Evolutionary conservation across 2,888 invertebrate genomes (phyloP), one percentile per base, ranked within the genome.

Genomic region (Macaria notata): DNA sequence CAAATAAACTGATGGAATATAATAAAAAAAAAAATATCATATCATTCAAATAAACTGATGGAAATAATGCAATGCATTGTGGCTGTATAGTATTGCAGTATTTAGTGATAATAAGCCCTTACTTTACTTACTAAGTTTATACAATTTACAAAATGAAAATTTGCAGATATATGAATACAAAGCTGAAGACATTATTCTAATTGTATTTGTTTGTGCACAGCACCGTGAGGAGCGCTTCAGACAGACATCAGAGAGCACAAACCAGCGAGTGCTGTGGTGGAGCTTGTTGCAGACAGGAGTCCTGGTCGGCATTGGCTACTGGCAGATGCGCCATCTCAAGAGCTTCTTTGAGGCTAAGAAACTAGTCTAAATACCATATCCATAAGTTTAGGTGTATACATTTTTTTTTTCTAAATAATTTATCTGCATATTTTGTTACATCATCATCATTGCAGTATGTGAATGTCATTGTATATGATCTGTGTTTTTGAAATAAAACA

Each of bases 321-420:
- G 99, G 99, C 99, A 99, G 89, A 99, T 99, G 98, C 95, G 95
- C 76, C 99, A 99, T 93, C 93, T 99, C 68, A 99, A 99, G 93
- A 97, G 97, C 76, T 99, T 99, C 94, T 99, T 99, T 79, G 99
- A 99, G 91, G 99, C 99, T 33, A 99, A 99, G 92, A 99, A 99
- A 93, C 93, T 99, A 80, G 98, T 98, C 48, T 97, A 94, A 93
- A 79, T 60, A 56, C 0, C 31, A 1, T 47, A 48, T 9, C n/a
- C 19, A 46, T 46, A 67, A 63, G 56, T 63, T 59, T 63, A 62
- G 59, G 60, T 64, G 54, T 62, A 56, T 62, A 67, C 58, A 56
- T 69, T 64, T 68, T 68, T 66, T 68, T 56, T 56, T 53, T 5
- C 9, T 44, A 59, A 52, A 49, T 66, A 61, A 66, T 59, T 65